Conservation (phyloP, 1,140 invertebrate genomes). For the Lepidurus packardi region DNA sequence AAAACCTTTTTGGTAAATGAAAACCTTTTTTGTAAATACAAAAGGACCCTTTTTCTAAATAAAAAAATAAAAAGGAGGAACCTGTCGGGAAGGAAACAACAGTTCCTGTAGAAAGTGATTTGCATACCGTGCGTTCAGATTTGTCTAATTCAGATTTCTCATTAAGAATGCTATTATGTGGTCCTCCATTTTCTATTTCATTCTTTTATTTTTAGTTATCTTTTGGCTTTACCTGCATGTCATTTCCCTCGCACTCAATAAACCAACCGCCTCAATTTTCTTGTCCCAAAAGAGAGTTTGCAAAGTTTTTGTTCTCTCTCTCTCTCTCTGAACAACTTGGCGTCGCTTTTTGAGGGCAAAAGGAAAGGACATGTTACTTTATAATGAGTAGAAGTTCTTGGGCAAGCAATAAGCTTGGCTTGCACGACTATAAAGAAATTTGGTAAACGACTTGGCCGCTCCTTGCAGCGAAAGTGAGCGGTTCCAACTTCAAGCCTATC, state of each 20-base stretch:
- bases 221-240: not conserved
- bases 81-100: not conserved
- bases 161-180: slow-evolving; percentile 3
- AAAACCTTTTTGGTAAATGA: not conserved
- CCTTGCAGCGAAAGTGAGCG: slow-evolving; percentile 14
- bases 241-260: not conserved
- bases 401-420: not conserved
- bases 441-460: slow-evolving; percentile 9
- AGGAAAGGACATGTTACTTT: slow-evolving; percentile 19
- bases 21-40: not conserved
- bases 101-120: not conserved
- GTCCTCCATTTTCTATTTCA: not conserved
- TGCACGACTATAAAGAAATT: slow-evolving; percentile 20
- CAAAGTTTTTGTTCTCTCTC: not conserved
- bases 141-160: not conserved
- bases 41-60: too few species aligned
- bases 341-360: not conserved
- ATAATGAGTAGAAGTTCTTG: not conserved
- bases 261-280: not conserved
- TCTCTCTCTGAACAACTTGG: not conserved
- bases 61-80: not conserved
- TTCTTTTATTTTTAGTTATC: not conserved
- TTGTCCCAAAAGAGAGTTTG: not conserved
- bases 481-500: not conserved
- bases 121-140: not conserved